Evolutionary conservation across 2,888 invertebrate species (phyloP), one percentile per base, ranked within the genome.

Genomic region (Sminthurides aquaticus): DNA sequence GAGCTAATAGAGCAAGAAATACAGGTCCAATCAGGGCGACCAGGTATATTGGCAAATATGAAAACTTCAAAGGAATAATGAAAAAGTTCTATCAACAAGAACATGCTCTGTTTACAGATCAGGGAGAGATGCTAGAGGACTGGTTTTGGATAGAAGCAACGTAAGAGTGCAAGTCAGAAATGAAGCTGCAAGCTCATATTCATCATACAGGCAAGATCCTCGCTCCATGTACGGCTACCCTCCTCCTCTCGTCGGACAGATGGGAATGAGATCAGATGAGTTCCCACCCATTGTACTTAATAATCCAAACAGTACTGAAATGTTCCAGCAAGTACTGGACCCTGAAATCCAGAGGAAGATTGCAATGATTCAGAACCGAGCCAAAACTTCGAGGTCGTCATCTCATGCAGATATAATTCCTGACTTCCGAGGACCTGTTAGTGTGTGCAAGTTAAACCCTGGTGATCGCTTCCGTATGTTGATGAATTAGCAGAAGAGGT

Each of bases 321-420:
- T 24, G 8, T 48, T 25, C 11, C 65, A 61, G 22, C 60, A 62
- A 24, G 58, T 62, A 22, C 55, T 74, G 8, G 67, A 74, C 55
- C 74, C 74, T 24, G 71, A 72, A n/a, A 74, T 74, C 55, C 74
- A 74, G 49, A 62, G 68, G 34, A 69, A 67, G 60, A 74, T 74
- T 22, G 65, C 67, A 26, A 68, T 70, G 34, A 72, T 74, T 48
- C 74, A 74, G 55, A 67, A 67, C 52, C 69, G 70, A 20, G 60
- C 69, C 29, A 56, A 67, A 66, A 49, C 61, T 22, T 66, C 57
- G 20, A 66, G 67, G 2, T 62, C 64, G 11, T 67, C 64, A 20
- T 67, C 49, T 22, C 29, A 22, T 15, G 3, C 57, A 3, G 58
- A 57, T 1, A 56, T 71, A 15, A 62, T 69, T 52, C 68, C 70